Evolutionary conservation across 2,888 invertebrate species (phyloP).

Genomic region (Chloroclystis v-ata): DNA sequence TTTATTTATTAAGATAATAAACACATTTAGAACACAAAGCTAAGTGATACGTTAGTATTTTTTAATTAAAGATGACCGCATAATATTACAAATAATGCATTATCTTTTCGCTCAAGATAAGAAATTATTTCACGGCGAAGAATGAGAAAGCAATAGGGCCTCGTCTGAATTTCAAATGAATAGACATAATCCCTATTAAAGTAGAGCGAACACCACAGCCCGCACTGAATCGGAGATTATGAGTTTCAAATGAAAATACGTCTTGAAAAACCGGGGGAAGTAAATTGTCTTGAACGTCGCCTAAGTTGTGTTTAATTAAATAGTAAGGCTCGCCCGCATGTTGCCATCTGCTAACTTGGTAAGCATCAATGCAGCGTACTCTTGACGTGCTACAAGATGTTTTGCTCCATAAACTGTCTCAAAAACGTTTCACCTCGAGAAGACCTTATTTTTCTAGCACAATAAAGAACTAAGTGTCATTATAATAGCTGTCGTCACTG

Average conservation of each 20-base stretch:
- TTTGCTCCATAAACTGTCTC: conserved; percentile 5
- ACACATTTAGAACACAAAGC: no score
- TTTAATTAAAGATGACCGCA: no score
- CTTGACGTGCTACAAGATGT: conserved; percentile 11
- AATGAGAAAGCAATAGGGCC: conserved; percentile 48
- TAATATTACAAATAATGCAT: not conserved
- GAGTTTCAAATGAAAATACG: conserved; percentile 34
- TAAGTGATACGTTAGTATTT: no score
- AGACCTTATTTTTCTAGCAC: no score
- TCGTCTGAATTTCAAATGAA: conserved; percentile 60
- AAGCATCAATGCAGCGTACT: conserved; percentile 27
- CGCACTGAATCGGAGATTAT: conserved; percentile 39
- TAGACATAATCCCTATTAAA: conserved; percentile 55
- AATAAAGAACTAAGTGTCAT: no score
- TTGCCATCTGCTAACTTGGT: conserved; percentile 32
- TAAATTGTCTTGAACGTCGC: conserved; percentile 26
- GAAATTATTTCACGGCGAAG: conserved; percentile 42
- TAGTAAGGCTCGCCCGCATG: conserved; percentile 26
- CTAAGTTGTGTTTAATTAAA: conserved; percentile 37
- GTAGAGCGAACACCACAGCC: conserved; percentile 39
- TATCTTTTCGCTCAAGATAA: conserved; percentile 19
- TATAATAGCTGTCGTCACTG: no score
- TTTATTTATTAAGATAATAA: no score
- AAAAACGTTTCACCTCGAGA: not conserved
- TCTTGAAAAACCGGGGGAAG: conserved; percentile 34